phyloP scores from a whole-genome alignment of 2,113 vertebrate species.

The Thunnus thynnus region DNA sequence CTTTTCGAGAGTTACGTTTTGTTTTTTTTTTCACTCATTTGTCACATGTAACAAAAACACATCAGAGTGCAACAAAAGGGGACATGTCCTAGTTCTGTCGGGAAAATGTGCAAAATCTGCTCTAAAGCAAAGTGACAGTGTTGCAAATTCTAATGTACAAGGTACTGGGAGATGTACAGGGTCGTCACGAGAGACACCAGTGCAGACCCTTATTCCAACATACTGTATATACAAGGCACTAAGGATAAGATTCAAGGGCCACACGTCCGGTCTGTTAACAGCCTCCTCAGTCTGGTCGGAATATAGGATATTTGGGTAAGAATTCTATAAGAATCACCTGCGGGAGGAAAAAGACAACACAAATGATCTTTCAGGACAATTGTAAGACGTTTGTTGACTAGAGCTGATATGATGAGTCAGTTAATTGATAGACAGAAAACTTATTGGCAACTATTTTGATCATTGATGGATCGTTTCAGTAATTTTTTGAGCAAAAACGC shows the following conservation, averaged over 20 bases:
- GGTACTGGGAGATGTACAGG: constrained; percentile 73
- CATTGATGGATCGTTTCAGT: no score
- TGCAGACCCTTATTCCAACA: constrained; percentile 93
- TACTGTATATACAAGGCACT: constrained; percentile 97
- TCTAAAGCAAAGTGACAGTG: constrained; percentile 90
- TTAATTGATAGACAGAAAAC: not conserved
- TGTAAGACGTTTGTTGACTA: not conserved
- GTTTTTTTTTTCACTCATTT: constrained; percentile 51
- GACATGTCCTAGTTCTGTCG: constrained; percentile 86
- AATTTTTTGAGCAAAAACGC: no score
- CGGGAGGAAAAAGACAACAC: constrained; percentile 66
- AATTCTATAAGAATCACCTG: constrained; percentile 99
- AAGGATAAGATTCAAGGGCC: constrained; percentile 94
- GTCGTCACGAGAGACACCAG: constrained; percentile 80
- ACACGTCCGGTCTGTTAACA: constrained; percentile 79
- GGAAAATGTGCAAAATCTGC: constrained; percentile 96
- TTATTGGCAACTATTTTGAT: no score
- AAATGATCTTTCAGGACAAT: not conserved
- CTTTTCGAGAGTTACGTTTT: constrained; percentile 70
- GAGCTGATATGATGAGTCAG: not conserved
- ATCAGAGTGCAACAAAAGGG: constrained; percentile 88
- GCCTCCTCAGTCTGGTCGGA: constrained; percentile 96
- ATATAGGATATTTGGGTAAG: constrained; percentile 99
- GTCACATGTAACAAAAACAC: constrained; percentile 80
- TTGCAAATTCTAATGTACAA: constrained; percentile 84